Conservation (phyloP, 1,140 invertebrate species). For the Listronotus bonariensis region DNA sequence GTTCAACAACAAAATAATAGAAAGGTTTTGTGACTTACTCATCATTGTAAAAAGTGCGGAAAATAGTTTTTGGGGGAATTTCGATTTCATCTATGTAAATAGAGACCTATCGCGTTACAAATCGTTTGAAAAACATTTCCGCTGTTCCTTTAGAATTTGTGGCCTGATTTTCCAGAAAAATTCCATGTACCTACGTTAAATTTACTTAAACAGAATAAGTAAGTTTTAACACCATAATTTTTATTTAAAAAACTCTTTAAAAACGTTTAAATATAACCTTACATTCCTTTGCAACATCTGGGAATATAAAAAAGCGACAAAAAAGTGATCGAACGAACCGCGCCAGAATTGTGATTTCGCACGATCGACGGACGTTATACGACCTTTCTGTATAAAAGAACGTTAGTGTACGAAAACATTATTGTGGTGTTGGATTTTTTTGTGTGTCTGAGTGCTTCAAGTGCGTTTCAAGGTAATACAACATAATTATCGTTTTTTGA, state of each 20-base stretch:
- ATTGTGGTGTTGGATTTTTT: not conserved
- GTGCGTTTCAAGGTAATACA: constrained; percentile 13
- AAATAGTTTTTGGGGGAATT: not conserved
- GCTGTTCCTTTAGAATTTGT: too few species aligned
- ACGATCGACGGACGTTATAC: constrained; percentile 17
- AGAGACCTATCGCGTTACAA: not conserved
- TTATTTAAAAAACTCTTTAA: too few species aligned
- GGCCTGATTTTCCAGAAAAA: too few species aligned
- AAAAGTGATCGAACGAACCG: not conserved
- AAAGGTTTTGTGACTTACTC: constrained; percentile 13
- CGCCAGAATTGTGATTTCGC: constrained; percentile 2
- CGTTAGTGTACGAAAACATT: constrained; percentile 2
- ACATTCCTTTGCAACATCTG: not conserved
- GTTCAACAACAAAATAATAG: constrained; percentile 3
- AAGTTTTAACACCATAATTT: too few species aligned
- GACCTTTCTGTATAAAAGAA: constrained; percentile 1
- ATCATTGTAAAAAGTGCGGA: constrained; percentile 17
- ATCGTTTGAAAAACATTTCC: too few species aligned
- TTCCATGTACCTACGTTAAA: too few species aligned
- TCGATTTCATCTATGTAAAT: not conserved
- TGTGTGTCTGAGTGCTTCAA: not conserved
- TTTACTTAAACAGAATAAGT: too few species aligned
- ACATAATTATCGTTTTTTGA: constrained; percentile 7
- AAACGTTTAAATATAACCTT: constrained; percentile 3
- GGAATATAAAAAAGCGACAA: constrained; percentile 3